These are phyloP conservation scores for Zaprionus gabonicus DNA, from an alignment of 1,140 invertebrate genomes.

Conservation along the genomic window DNA sequence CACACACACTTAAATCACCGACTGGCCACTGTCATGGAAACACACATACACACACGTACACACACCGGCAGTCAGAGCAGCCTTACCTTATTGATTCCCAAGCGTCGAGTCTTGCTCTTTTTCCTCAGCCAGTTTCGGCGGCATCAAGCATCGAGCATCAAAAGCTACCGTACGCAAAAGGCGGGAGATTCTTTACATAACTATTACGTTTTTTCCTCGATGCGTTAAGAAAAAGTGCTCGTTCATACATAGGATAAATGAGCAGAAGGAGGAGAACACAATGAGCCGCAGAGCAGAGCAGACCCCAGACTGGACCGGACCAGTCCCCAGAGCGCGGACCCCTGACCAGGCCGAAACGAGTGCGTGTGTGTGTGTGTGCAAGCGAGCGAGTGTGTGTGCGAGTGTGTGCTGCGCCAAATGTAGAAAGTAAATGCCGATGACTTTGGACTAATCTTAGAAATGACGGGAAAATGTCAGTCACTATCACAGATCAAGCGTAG, in stretches of 20 bases:
- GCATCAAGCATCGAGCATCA: conserved; percentile 33
- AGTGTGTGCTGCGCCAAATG: conserved; percentile 53
- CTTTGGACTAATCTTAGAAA: conserved; percentile 77
- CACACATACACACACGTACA: conserved; percentile 8
- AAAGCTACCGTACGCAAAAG: conserved; percentile 57
- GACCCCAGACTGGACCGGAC: not conserved
- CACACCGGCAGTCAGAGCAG: not conserved
- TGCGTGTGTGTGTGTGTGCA: not conserved
- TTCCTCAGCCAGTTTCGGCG: conserved; percentile 21
- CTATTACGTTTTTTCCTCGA: conserved; percentile 70
- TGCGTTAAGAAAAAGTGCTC: conserved; percentile 60
- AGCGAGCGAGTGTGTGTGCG: conserved; percentile 15
- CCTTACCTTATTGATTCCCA: conserved; percentile 49
- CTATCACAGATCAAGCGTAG: conserved; percentile 81
- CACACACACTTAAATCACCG: not conserved
- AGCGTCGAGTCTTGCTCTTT: conserved; percentile 6
- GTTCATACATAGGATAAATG: conserved; percentile 65
- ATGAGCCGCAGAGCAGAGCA: not conserved
- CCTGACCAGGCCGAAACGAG: conserved; percentile 22
- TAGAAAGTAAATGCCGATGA: conserved; percentile 80
- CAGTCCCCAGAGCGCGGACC: conserved; percentile 2
- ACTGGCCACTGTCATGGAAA: not conserved
- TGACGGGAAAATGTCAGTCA: conserved; percentile 80
- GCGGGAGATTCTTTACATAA: conserved; percentile 71
- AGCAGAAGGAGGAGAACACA: conserved; percentile 49